These are phyloP conservation scores for Bombus superbus DNA, from an alignment of 1,140 invertebrate genomes.

Conservation along the genomic window DNA sequence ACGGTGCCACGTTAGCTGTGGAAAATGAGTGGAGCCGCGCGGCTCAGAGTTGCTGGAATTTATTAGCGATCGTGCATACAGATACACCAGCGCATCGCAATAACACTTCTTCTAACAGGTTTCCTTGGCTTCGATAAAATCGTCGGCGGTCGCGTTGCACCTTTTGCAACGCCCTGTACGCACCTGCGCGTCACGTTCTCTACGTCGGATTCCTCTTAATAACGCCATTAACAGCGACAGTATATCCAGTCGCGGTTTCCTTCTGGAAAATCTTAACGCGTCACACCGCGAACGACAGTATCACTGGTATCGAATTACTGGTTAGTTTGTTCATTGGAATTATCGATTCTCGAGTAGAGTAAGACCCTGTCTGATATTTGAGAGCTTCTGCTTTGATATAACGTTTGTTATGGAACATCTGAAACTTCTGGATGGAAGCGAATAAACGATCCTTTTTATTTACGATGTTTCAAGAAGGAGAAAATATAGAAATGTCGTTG, in stretches of 20 bases:
- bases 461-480: no score
- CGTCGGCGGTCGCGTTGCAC: conserved; percentile 69
- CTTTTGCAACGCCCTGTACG: conserved; percentile 69
- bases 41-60: conserved; percentile 70
- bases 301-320: no score
- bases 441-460: no score
- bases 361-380: no score
- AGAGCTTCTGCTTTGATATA: no score
- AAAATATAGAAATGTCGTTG: no score
- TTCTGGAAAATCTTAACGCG: neutral
- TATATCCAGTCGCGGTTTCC: neutral
- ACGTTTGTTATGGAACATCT: no score
- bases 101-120: conserved; percentile 78
- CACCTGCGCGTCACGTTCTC: conserved; percentile 53
- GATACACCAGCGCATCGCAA: conserved; percentile 74
- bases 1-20: conserved; percentile 23
- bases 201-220: conserved; percentile 61
- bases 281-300: no score
- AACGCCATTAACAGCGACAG: conserved; percentile 60
- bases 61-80: conserved; percentile 75
- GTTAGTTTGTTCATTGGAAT: no score
- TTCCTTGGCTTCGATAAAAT: conserved; percentile 75
- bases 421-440: no score
- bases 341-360: neutral
- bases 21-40: conserved; percentile 71